Conservation (phyloP, 2,888 invertebrate species). For the Lasius fuliginosus region DNA sequence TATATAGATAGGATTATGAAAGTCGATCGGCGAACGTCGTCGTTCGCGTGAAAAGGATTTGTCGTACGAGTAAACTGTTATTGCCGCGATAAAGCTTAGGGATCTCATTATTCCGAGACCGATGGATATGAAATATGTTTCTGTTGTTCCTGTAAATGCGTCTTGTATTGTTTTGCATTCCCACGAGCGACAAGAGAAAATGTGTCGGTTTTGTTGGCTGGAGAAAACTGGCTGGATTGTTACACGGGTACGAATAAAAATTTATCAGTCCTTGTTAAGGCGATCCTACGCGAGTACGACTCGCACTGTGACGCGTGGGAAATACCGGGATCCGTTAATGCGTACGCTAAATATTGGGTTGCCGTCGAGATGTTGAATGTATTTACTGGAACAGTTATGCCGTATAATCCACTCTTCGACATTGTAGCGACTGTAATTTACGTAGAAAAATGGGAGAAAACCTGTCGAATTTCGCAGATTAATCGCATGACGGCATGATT, state of each 20-base stretch:
- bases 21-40: neutral
- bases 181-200: constrained; percentile 61
- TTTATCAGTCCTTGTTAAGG: constrained; percentile 68
- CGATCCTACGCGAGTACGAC: constrained; percentile 22
- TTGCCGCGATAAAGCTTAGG: neutral
- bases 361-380: neutral
- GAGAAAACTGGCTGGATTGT: constrained; percentile 46
- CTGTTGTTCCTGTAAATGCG: neutral
- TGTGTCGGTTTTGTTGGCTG: constrained; percentile 19
- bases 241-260: constrained; percentile 53
- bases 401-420: constrained; percentile 17
- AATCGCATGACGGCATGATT: neutral
- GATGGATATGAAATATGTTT: neutral
- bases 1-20: constrained; percentile 42
- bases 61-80: neutral
- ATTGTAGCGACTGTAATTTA: neutral
- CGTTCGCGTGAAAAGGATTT: neutral
- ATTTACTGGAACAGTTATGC: constrained; percentile 25
- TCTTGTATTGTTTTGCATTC: constrained; percentile 55
- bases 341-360: constrained; percentile 38
- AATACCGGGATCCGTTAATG: constrained; percentile 46
- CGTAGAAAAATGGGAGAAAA: neutral
- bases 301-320: constrained; percentile 58
- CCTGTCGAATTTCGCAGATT: neutral
- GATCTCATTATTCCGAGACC: neutral